A percentile compares a stretch with the other conserved stretches of the same genome.
Evolutionary conservation across 2,797 vertebrate species (phyloP).

Genomic region (Acanthopagrus latus): DNA sequence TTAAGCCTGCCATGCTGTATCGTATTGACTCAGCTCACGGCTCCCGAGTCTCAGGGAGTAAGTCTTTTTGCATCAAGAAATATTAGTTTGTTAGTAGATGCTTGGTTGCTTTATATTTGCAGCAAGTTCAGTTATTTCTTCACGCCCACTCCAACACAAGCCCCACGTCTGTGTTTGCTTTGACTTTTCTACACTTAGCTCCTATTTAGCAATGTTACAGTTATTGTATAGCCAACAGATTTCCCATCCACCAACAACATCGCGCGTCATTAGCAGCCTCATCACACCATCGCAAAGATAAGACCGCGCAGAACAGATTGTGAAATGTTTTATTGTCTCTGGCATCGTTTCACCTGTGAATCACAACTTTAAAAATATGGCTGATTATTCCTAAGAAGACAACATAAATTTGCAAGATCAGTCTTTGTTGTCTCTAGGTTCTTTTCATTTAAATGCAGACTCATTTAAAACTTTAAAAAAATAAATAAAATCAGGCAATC

Average conservation of each 20-base stretch:
- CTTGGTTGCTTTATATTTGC: slow-evolving; percentile 11
- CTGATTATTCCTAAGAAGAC: slow-evolving; percentile 23
- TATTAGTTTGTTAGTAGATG: background rate
- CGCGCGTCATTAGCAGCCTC: slow-evolving; percentile 12
- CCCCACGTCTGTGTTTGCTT: slow-evolving; percentile 12
- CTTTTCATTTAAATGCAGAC: slow-evolving; percentile 19
- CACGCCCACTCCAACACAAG: slow-evolving; percentile 5
- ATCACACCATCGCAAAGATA: background rate
- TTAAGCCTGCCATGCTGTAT: background rate
- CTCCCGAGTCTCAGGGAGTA: background rate
- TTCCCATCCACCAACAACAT: slow-evolving; percentile 16
- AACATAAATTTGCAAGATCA: slow-evolving; percentile 7
- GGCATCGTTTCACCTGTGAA: slow-evolving; percentile 42
- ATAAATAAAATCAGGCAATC: background rate
- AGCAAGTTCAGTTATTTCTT: slow-evolving; percentile 7
- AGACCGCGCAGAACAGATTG: slow-evolving; percentile 33
- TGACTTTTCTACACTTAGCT: slow-evolving; percentile 2
- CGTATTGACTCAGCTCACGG: background rate
- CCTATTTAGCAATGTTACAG: slow-evolving; percentile 7
- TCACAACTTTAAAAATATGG: slow-evolving; percentile 25
- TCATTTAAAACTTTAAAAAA: background rate
- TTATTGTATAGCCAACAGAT: background rate
- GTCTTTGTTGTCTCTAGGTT: background rate
- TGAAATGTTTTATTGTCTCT: slow-evolving; percentile 20
- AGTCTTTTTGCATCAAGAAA: background rate